Base-by-base conservation (phyloP, 2,888 invertebrate genomes). In the Trissolcus japonicus region DNA sequence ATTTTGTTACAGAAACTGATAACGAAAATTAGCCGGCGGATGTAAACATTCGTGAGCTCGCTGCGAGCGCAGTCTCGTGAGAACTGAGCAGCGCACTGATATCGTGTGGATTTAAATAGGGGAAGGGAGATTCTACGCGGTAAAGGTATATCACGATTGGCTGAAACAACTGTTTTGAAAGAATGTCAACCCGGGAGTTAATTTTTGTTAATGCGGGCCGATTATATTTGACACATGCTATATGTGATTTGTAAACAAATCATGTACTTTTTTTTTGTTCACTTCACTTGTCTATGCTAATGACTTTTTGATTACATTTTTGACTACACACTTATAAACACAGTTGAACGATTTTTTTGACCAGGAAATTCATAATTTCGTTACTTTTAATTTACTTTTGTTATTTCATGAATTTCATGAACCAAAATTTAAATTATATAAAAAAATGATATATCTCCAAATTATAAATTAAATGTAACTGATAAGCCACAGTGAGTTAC, bases 21-120 rank as follows among this genome's bases (percentile, higher is more conserved):
- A 35, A 35, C 9, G 9, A 35, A 35, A 35, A 35, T 57, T 53
- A 56, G 62, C 71, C 71, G 71, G 57, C 43, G 53, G 54, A 61
- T 16, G 35, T 50, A 46, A 35, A 53, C 59, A 69, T 53, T 25
- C 61, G 62, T 54, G 48, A 43, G 46, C 11, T 19, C 54, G 51
- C 55, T 66, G 60, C 65, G 54, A 61, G 60, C 57, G 43, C 54
- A 50, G 60, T 69, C 74, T 65, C 76, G 76, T 67, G 74, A 78
- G 60, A 74, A 79, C 79, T 80, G 78, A 79, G 57, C 68, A 35
- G 54, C 35, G 25, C 46, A 29, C 25, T 76, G 66, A 72, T 71
- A 62, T 76, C 62, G 61, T 57, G 48, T 65, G 66, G 69, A 65
- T 48, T 65, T 65, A 71, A 73, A 66, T 50, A 63, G 69, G 40